Percentiles rank a stretch among this genome's conserved stretches.
Conservation (phyloP, 2,888 invertebrate species). For the Nysson spinosus region DNA sequence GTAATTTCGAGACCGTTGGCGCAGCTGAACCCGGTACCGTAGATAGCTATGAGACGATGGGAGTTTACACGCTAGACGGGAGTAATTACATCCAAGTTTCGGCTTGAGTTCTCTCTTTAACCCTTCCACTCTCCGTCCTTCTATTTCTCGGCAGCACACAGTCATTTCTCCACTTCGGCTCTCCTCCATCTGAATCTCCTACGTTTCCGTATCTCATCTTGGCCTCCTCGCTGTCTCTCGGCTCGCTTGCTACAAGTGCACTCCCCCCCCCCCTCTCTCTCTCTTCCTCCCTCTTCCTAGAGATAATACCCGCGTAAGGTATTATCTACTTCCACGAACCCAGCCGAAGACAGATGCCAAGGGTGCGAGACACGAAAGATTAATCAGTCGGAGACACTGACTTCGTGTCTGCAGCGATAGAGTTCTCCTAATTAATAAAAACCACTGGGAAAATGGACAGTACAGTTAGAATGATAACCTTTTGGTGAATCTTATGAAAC, state of each 20-base stretch:
- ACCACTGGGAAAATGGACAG: too few species aligned
- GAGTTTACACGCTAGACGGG: constrained; percentile 71
- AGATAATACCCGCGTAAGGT: constrained; percentile 53
- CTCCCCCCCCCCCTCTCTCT: neutral
- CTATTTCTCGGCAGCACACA: constrained; percentile 4
- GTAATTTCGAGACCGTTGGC: constrained; percentile 70
- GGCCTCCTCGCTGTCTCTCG: constrained; percentile 18
- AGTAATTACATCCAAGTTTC: constrained; percentile 76
- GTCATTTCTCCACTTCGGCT: constrained; percentile 10
- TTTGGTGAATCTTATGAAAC: too few species aligned
- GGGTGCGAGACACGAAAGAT: constrained; percentile 30
- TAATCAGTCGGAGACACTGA: constrained; percentile 40
- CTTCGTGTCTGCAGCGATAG: constrained; percentile 15
- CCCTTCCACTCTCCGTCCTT: constrained; percentile 6
- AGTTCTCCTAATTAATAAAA: neutral
- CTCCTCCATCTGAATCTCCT: constrained; percentile 13
- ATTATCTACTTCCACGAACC: constrained; percentile 47
- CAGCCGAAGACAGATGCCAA: constrained; percentile 33
- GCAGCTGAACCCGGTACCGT: constrained; percentile 66
- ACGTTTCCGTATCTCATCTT: constrained; percentile 39
- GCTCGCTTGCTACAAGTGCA: constrained; percentile 5
- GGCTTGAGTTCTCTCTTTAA: constrained; percentile 56
- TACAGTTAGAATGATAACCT: too few species aligned
- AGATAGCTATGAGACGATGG: constrained; percentile 73
- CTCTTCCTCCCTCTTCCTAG: constrained; percentile 27